These are phyloP conservation scores for Eremophila alpestris DNA, from an alignment of 2,797 vertebrate genomes.

Conservation along the genomic window DNA sequence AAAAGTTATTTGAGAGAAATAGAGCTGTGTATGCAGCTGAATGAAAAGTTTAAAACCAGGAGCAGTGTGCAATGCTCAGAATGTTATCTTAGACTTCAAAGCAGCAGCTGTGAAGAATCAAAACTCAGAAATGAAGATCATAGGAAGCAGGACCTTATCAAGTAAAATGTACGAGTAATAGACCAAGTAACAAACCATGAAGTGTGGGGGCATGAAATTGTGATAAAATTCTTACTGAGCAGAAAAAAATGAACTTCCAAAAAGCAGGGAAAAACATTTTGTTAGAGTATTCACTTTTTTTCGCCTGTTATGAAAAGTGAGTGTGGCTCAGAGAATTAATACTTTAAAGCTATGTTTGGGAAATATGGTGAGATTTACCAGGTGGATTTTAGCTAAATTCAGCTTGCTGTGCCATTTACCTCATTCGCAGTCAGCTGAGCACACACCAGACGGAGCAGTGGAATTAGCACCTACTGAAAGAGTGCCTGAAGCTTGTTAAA, in stretches of 20 bases:
- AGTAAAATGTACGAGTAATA: conserved; percentile 64
- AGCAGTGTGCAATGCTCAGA: conserved; percentile 5
- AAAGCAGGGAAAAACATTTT: conserved; percentile 32
- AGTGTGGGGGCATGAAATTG: conserved; percentile 66
- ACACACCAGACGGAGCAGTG: not conserved
- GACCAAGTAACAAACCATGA: conserved; percentile 67
- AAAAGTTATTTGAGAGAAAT: conserved; percentile 43
- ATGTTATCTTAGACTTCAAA: conserved; percentile 72
- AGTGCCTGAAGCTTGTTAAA: not conserved
- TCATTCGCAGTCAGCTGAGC: not conserved
- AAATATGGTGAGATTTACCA: conserved; percentile 14
- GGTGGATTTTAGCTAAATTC: not conserved
- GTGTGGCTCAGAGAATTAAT: conserved; percentile 46
- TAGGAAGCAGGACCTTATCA: conserved; percentile 64
- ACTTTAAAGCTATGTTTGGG: conserved; percentile 22
- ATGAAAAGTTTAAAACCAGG: conserved; percentile 45
- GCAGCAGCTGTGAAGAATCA: conserved; percentile 68
- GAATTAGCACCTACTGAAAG: not conserved
- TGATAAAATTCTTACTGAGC: conserved; percentile 64
- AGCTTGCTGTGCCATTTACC: not conserved
- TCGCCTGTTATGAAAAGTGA: not conserved
- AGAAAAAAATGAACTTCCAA: conserved; percentile 49
- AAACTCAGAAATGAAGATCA: conserved; percentile 59
- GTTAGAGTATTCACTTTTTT: conserved; percentile 53
- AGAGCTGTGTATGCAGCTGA: not conserved